Base-by-base conservation (phyloP, 2,797 vertebrate species). In the Coranthus polyacanthus region DNA sequence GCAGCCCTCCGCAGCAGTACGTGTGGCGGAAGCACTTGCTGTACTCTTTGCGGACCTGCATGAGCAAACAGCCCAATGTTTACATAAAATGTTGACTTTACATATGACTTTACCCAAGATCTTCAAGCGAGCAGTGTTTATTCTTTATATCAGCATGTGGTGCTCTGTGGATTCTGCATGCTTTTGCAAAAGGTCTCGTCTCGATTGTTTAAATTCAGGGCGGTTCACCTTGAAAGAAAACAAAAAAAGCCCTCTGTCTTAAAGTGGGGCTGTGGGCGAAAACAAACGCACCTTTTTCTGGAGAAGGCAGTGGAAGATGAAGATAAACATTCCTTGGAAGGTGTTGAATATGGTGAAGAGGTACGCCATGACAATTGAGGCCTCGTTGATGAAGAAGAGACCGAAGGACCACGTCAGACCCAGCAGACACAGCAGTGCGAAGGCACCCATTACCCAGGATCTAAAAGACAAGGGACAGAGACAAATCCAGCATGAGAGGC, bases 331-430 rank as follows among this genome's bases (percentile, higher is more conserved):
- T 90, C 98, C 98, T 92, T 99, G 98, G 89, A 98, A 97, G 86
- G 97, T 94, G 92, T 99, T 99, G 92, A 98, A 98, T 88, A 98
- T 96, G 84, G 97, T 99, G 93, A 99, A 99, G 85, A 99, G 97
- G 86, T 99, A 99, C 0, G 97, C 97, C 96, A 99, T 96, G 88
- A 98, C 97, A 42, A 98, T 83, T 0, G 97, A 97, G 69, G 96
- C 95, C 81, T 99, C 96, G 2, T 96, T 98, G 94, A 99, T 94
- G 86, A 96, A 99, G 84, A 99, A 96, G 87, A 99, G 92, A 8
- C 98, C 98, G 56, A 99, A 99, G 61, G 97, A 97, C 97, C 98
- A 99, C 3, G 98, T 98, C 69, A 99, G 94, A 60, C 96, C 96
- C 89, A 99, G 95, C 75, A 99, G 95, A 92, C 94, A 99, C 43